These are phyloP conservation scores for Nesogale talazaci DNA, from an alignment of 2,113 vertebrate species.

Conservation along the genomic window DNA sequence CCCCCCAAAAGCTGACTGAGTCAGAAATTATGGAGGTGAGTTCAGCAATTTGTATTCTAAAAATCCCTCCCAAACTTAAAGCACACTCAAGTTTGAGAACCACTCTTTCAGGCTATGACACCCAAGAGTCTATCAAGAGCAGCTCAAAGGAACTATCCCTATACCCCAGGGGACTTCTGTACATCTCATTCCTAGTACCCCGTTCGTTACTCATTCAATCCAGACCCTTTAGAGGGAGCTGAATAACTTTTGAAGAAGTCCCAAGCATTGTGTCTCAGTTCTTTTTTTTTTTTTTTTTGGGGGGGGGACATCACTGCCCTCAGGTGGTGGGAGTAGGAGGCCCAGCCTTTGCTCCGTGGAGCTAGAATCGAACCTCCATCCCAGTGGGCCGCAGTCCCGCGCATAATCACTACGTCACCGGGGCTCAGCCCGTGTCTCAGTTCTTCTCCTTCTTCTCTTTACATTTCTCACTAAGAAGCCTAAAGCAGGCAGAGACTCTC, in stretches of 20 bases:
- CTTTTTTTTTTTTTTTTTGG: no score
- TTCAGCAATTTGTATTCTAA: background rate
- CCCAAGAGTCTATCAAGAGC: background rate
- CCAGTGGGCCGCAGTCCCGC: no score
- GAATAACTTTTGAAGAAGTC: background rate
- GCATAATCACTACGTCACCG: no score
- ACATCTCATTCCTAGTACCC: background rate
- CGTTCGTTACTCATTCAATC: background rate
- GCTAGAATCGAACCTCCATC: no score
- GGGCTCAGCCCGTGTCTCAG: no score
- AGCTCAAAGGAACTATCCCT: background rate
- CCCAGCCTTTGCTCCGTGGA: no score
- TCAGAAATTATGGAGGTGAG: background rate
- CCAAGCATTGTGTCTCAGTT: background rate
- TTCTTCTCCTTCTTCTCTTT: no score
- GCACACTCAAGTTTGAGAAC: background rate
- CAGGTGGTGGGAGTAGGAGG: no score
- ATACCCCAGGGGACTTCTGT: background rate
- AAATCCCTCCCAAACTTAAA: background rate
- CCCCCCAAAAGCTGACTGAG: background rate
- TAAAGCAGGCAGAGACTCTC: no score
- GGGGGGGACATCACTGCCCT: no score
- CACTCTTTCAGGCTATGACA: background rate
- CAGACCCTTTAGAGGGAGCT: background rate
- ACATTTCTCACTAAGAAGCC: no score